These are phyloP conservation scores for Falcunculus frontatus DNA, from an alignment of 2,113 vertebrate genomes.

Conservation along the genomic window DNA sequence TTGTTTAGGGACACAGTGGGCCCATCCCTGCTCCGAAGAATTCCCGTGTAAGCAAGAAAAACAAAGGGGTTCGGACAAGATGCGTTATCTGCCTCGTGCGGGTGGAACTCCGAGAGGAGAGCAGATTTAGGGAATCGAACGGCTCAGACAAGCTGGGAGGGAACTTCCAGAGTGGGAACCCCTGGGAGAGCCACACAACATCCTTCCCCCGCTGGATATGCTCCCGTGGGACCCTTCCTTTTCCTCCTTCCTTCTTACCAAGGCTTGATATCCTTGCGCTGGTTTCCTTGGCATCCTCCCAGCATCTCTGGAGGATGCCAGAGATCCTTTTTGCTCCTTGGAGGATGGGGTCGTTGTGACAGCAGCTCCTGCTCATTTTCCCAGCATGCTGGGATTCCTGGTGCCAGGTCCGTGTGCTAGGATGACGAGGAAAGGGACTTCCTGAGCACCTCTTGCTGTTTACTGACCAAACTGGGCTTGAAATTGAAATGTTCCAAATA, in stretches of 20 bases:
- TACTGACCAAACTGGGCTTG: background rate
- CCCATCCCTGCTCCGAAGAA: background rate
- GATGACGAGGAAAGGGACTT: background rate
- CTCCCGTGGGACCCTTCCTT: fast-evolving
- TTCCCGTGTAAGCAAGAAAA: background rate
- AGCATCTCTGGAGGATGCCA: background rate
- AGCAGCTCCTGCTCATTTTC: background rate
- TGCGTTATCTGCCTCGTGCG: background rate
- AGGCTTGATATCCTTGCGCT: fast-evolving
- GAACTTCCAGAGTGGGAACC: background rate
- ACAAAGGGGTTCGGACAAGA: background rate
- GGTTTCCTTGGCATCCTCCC: background rate
- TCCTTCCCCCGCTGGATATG: background rate
- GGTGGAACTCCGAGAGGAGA: background rate
- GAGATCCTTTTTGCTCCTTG: fast-evolving
- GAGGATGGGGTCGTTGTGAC: fast-evolving
- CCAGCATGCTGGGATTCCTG: fast-evolving
- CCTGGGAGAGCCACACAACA: fast-evolving
- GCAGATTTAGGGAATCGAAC: background rate
- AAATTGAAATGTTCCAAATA: background rate
- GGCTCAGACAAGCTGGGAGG: background rate
- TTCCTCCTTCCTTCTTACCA: too few species aligned
- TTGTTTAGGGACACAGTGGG: background rate
- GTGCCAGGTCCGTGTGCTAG: background rate
- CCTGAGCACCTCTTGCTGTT: background rate